A percentile compares a stretch with the other conserved stretches of the same genome.
These are phyloP conservation scores for Operophtera brumata DNA, from an alignment of 2,888 invertebrate genomes.

Conservation along the genomic window DNA sequence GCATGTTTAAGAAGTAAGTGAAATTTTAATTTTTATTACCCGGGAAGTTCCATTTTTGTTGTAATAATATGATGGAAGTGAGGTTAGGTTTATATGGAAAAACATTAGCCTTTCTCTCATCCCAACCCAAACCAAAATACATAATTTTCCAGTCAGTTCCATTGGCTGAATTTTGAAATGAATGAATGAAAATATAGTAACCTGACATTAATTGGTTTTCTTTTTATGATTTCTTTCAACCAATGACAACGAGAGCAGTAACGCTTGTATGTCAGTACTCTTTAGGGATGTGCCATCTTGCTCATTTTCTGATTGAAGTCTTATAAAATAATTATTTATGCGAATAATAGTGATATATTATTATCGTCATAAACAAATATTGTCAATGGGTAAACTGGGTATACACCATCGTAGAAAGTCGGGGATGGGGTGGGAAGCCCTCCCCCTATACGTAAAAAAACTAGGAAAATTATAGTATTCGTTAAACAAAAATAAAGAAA, in stretches of 20 bases:
- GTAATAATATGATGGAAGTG: neutral
- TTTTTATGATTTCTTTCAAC: neutral
- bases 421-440: too few species aligned
- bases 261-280: neutral
- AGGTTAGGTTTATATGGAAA: slow-evolving; percentile 18
- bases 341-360: too few species aligned
- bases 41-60: neutral
- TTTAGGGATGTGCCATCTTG: slow-evolving; percentile 1
- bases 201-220: neutral
- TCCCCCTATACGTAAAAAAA: too few species aligned
- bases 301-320: too few species aligned
- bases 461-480: too few species aligned
- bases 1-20: slow-evolving; percentile 78
- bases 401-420: too few species aligned
- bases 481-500: too few species aligned
- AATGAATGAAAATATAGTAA: too few species aligned
- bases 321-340: too few species aligned
- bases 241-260: neutral
- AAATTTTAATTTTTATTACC: neutral
- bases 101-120: neutral
- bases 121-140: neutral
- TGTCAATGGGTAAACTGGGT: too few species aligned
- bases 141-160: neutral
- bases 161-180: slow-evolving; percentile 16
- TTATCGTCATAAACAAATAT: too few species aligned